Percentiles rank a stretch among this genome's conserved stretches.
phyloP scores from a whole-genome alignment of 2,113 vertebrate genomes.

The Etheostoma spectabile region DNA sequence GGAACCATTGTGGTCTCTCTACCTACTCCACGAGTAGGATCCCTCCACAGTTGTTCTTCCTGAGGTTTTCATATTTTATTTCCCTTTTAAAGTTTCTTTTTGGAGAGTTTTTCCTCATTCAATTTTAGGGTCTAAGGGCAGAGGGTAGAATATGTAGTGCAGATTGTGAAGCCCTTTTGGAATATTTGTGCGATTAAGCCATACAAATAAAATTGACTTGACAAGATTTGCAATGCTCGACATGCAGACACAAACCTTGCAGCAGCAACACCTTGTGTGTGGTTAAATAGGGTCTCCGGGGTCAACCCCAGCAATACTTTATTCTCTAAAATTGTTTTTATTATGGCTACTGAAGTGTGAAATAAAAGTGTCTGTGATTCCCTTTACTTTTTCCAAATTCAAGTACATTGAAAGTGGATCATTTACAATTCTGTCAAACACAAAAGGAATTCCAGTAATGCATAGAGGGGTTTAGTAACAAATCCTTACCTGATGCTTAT shows the following conservation, averaged over 20 bases:
- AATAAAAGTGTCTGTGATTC: background rate
- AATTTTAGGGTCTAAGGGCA: no score
- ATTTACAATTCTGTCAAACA: background rate
- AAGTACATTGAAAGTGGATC: background rate
- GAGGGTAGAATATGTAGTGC: no score
- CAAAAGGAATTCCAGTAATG: conserved; percentile 19
- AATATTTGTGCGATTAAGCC: background rate
- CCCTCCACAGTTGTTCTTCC: no score
- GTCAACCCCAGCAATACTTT: background rate
- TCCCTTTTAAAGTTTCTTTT: no score
- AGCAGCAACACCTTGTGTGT: background rate
- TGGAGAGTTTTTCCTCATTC: no score
- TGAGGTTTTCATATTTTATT: no score
- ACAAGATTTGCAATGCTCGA: no score
- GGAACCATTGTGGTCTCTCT: no score
- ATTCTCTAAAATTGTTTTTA: background rate
- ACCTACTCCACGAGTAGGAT: no score
- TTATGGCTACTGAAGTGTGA: background rate
- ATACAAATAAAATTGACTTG: no score
- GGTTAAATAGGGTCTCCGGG: background rate
- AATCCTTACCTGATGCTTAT: conserved; percentile 76
- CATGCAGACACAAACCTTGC: no score
- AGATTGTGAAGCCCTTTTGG: no score
- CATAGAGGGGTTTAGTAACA: background rate
- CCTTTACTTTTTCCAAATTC: background rate